Evolutionary conservation across 2,888 invertebrate genomes (phyloP).

Genomic region (Hirtodrosophila alboralis): DNA sequence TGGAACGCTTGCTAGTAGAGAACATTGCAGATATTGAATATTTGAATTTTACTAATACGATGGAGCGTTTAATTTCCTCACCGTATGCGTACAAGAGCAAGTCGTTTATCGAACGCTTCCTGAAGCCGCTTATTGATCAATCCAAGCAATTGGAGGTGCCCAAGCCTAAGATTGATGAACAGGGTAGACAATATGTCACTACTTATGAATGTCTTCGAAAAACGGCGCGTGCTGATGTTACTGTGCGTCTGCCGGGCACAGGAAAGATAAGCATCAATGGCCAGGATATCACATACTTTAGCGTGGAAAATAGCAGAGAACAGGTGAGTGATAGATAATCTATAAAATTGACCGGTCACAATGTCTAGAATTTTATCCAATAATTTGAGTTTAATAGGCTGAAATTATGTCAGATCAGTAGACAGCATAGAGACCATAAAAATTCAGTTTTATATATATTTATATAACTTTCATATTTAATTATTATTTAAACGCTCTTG

Average conservation of each 20-base stretch:
- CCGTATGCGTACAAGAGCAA: constrained; percentile 89
- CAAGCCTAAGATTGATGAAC: constrained; percentile 88
- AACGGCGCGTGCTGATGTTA: constrained; percentile 90
- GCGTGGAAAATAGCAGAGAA: constrained; percentile 88
- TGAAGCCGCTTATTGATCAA: constrained; percentile 87
- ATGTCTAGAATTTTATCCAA: not conserved
- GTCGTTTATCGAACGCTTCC: constrained; percentile 90
- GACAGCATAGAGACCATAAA: too few relatives aligned
- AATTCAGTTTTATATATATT: too few relatives aligned
- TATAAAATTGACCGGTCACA: too few relatives aligned
- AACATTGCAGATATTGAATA: constrained; percentile 88
- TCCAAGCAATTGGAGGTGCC: constrained; percentile 87
- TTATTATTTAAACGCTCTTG: constrained; percentile 63
- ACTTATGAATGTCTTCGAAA: constrained; percentile 90
- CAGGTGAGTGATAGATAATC: constrained; percentile 88
- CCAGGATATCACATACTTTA: constrained; percentile 90
- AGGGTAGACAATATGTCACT: constrained; percentile 89
- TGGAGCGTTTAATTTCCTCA: constrained; percentile 89
- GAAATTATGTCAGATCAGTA: too few relatives aligned
- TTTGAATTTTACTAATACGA: constrained; percentile 88
- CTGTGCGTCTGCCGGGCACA: constrained; percentile 91
- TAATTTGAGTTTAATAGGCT: too few relatives aligned
- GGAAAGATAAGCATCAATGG: constrained; percentile 94
- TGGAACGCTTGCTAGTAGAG: constrained; percentile 89
- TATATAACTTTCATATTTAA: constrained; percentile 48